Base-by-base conservation (phyloP, 2,797 vertebrate genomes). In the Euphonia xanthogaster region DNA sequence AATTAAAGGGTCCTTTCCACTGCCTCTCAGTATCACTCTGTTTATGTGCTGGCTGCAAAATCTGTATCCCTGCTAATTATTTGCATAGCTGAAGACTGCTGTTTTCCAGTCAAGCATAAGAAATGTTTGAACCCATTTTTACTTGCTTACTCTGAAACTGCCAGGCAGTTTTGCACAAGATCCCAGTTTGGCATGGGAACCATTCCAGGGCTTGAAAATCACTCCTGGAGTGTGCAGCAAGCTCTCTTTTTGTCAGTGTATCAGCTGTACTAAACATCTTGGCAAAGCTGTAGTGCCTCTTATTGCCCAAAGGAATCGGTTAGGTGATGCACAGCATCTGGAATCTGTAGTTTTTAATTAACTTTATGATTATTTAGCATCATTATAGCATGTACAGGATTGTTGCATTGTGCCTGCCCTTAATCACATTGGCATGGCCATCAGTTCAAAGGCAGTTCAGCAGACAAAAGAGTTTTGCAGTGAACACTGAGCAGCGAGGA, bases 321-420 rank as follows among this genome's bases (percentile, higher is more conserved):
- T 95, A 97, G 97, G 97, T 97, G 97, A 97, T 93, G 92, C 83
- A 81, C 95, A 93, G 97, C 98, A 98, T 98, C 98, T 98, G 98
- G 98, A 98, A 95, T 96, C 96, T 96, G 94, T 97, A 97, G 92
- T 97, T 98, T 97, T 97, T 97, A 97, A 98, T 98, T 98, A 98
- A 96, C 97, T 98, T 97, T 97, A 95, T 97, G 97, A 97, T 98
- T 97, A 97, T 96, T 97, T 96, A 97, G 94, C 86, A 14, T 96
- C 94, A 55, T 96, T 95, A 96, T 95, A 88, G 95, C 93, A 65
- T 95, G 96, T 96, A 97, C 84, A 86, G 95, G 96, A 97, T 95
- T 95, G 97, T 97, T 96, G 94, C 85, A 33, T 93, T 95, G 84
- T 89, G 91, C 95, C 74, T 95, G 90, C 92, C 70, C 94, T 95